A percentile compares a stretch with the other conserved stretches of the same genome.
Evolutionary conservation across 2,797 vertebrate species (phyloP).

Genomic region (Gadopsis marmoratus): DNA sequence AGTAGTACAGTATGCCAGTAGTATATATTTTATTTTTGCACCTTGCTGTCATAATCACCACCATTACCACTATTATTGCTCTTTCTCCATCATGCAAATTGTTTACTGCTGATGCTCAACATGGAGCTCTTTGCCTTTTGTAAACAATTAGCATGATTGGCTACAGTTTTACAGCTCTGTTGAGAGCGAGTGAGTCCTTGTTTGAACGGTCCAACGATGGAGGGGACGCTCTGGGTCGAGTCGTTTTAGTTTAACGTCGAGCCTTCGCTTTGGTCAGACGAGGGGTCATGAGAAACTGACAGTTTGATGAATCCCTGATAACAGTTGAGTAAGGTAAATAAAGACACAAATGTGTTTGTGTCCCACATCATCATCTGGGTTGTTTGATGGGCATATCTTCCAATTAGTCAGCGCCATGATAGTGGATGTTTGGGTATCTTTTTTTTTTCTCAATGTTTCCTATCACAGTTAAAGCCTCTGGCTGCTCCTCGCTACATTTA

Average conservation of each 20-base stretch:
- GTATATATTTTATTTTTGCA: not conserved
- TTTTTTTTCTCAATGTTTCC: conserved; percentile 43
- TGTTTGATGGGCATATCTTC: conserved; percentile 56
- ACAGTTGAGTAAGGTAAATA: conserved; percentile 37
- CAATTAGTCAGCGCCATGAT: conserved; percentile 52
- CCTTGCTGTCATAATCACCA: conserved; percentile 72
- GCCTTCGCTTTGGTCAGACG: conserved; percentile 45
- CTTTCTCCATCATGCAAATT: conserved; percentile 65
- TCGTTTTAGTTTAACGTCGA: conserved; percentile 33
- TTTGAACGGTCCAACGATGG: conserved; percentile 74
- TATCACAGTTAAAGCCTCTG: conserved; percentile 78
- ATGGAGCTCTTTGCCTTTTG: conserved; percentile 91
- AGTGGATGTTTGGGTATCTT: conserved; percentile 50
- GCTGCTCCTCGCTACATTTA: conserved; percentile 81
- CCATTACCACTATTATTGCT: conserved; percentile 79
- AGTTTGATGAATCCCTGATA: conserved; percentile 49
- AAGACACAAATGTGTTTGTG: conserved; percentile 57
- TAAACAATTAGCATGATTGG: conserved; percentile 91
- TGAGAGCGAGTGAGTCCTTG: conserved; percentile 75
- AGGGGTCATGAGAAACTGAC: conserved; percentile 58
- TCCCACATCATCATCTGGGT: conserved; percentile 40
- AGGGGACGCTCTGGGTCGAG: conserved; percentile 53
- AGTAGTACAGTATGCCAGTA: not conserved
- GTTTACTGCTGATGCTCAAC: conserved; percentile 88
- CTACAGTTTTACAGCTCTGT: conserved; percentile 87